Evolutionary conservation across 1,140 invertebrate species (phyloP), one percentile per base, ranked within the genome.

Genomic region (Drosophila ogumai): DNA sequence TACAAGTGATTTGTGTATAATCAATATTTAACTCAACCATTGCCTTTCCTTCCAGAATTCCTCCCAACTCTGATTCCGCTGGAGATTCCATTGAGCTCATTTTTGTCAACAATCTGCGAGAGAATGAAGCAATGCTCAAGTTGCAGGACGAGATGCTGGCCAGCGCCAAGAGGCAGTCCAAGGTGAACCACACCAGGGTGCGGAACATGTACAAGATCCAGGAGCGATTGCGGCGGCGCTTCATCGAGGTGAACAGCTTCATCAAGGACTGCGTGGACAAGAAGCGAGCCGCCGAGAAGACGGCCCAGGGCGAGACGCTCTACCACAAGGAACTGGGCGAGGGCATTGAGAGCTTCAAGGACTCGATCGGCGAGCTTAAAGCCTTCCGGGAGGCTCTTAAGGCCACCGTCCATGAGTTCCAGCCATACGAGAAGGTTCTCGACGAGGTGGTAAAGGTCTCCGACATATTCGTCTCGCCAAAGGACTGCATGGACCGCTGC

Each of bases 231-330:
- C 67, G 92, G 13, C 63, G 90, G 40, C 84, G 88, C 28, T 92
- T 92, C 41, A 90, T 93, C 44, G 79, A 87, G 56, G 90, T 91
- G 5, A 93, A 92, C 71, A 80, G 63, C 55, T 93, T 93, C 40
- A 91, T 93, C 15, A 91, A 91, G 67, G 91, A 92, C 38, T 92
- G 92, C 15, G 61, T 38, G 17, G 86, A 91, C 22, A 92, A 92
- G 52, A 87, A 87, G 44, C 59, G 68, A 6, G 25, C 64, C 1
- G 87, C 92, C 3, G 86, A 88, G n/a, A 81, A 90, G 52, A 50
- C 66, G 19, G 84, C 90, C 36, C 40, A 36, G 2, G 36, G 52
- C 2, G 87, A 92, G 50, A 74, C 5, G 0, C 46, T 55, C 28
- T 40, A 87, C 19, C 92, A 92, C 31, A 19, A 73, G 38, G 79